Evolutionary conservation across 2,797 vertebrate species (phyloP), one percentile per base, ranked within the genome.

Genomic region (Sebastes minor): DNA sequence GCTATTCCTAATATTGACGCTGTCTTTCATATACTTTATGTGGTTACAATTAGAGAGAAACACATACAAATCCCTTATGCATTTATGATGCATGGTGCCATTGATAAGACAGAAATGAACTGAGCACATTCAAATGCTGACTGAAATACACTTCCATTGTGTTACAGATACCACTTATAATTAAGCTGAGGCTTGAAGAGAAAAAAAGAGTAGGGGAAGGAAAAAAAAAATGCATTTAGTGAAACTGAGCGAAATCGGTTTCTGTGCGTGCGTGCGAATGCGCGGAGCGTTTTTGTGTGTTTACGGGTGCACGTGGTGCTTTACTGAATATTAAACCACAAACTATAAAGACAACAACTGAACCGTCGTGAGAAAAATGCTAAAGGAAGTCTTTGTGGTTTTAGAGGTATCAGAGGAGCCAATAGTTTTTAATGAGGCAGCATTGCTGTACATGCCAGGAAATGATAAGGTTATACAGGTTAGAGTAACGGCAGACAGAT

Each of bases 341-440:
- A 91, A 94, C 92, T 94, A 86, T 90, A 90, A 94, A 92, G 85
- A 91, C 82, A 92, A 92, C 91, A 93, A 88, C 78, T 85, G 71
- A 86, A 87, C 87, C 69, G 23, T 84, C 81, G 90, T 93, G 94
- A 95, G 94, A 94, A 92, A 65, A 91, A 87, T 90, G 91, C 93
- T 90, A 89, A 80, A 95, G 95, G 95, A 97, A 95, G 94, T 94
- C 84, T 65, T 81, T 89, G 91, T 95, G 94, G 95, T 94, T 95
- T 95, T 91, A 84, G 89, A 88, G 81, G 92, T 90, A 93, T 92
- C 92, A 82, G 85, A 89, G 81, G 91, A 89, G 92, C 91, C 94
- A 92, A 92, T 95, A 90, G 92, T 89, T 94, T 63, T 95, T 95
- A 95, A 95, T 95, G 94, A 95, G 90, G 91, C 92, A 91, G 90